Base-by-base conservation (phyloP, 2,888 invertebrate species). In the Dendrolimus houi region DNA sequence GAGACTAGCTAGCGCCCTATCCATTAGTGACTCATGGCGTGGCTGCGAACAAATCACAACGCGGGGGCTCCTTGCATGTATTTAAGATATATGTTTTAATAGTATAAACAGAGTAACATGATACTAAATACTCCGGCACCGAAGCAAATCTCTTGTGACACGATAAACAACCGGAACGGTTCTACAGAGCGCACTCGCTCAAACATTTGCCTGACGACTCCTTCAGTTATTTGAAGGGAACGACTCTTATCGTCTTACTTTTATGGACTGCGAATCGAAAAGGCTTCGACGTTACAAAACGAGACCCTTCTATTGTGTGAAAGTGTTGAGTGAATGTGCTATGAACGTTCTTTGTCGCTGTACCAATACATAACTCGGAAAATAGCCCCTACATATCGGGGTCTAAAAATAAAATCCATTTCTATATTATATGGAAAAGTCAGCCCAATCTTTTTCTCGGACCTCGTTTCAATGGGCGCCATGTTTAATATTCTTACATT, bases 181-280 rank as follows among this genome's bases (percentile, higher is more conserved):
- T 67, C 59, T 29, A 29, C 29, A 63, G 66, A 72, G 69, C 69
- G 70, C 68, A 72, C 68, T 69, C 72, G 69, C 70, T 71, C 74
- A 70, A 79, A 75, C 77, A 77, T 81, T 81, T 77, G 72, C 70
- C 71, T 80, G 80, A 78, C 78, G 78, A 79, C 75, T 82, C 70
- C 75, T 79, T 74, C 75, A 83, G 80, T 84, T 83, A 84, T 86
- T 87, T 85, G 77, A 75, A 79, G 79, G 74, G 77, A 84, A 83
- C 75, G 83, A 77, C 80, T 83, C 83, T 85, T 86, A 86, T 87
- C 86, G 82, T 79, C 81, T 85, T 81, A 84, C 81, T 85, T 85
- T 86, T 85, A 85, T 85, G 77, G 80, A 82, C 79, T 84, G 82
- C 76, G 83, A 86, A 86, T 86, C 83, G 80, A 82, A 83, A 79